Evolutionary conservation across 2,113 vertebrate genomes (phyloP), one percentile per base, ranked within the genome.

Genomic region (Boulengeromyrus knoepffleri): DNA sequence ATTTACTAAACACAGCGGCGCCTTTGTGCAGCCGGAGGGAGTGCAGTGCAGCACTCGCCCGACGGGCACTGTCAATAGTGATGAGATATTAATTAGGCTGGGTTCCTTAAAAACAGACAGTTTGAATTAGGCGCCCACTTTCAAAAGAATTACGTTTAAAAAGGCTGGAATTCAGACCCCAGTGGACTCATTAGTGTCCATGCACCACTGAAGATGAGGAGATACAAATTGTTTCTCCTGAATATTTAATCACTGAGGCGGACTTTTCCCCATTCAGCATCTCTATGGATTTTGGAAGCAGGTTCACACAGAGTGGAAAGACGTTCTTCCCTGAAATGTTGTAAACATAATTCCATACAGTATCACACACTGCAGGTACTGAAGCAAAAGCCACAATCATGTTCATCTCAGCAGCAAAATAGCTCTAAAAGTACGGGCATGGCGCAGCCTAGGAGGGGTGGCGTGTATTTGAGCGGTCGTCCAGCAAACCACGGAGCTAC

Each of bases 231-330:
- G 80, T 89, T 52, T 89, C 74, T 45, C 21, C 13, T 42, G 49
- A 50, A 84, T 89, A 80, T 84, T 89, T 89, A 89, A 53, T 39
- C 77, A n/a, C 21, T 3, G 85, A 87, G 50, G 15, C 4, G 8
- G 66, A 36, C 50, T 46, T 89, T 27, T 45, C 87, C 62, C 66
- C 83, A 39, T 89, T 89, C 74, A 83, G 46, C 36, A 2, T 89
- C 88, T 53, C 49, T 42, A 17, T 74, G 36, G 70, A 56, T 83
- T 89, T 83, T 84, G 12, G 39, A 13, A n/a, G 42, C n/a, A 39
- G 52, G 74, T 89, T 89, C 88, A 89, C 31, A 42, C 47, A 89
- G 31, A 53, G 88, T 84, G 74, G 27, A 50, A 39, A 49, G 46
- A 50, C 27, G 42, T 49, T 27, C 46, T 74, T 19, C 45, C 21